Evolutionary conservation across 2,113 vertebrate genomes (phyloP).

Genomic region (Nothocercus julius): DNA sequence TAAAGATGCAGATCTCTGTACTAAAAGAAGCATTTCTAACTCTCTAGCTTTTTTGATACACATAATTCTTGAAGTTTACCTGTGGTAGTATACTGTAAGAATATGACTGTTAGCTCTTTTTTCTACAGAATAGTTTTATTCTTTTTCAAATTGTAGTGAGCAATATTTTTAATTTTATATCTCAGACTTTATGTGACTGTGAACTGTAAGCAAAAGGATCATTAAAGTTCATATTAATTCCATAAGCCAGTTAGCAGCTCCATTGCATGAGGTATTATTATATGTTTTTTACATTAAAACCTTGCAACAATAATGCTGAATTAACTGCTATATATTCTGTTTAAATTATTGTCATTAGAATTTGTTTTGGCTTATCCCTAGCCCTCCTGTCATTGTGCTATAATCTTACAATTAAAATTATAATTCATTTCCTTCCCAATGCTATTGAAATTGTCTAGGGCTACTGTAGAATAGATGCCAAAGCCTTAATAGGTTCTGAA

Average conservation of each 20-base stretch:
- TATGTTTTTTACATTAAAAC: not conserved
- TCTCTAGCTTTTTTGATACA: not conserved
- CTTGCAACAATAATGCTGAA: not conserved
- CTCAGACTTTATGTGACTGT: not conserved
- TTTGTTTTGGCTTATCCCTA: conserved; percentile 25
- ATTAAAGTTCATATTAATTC: not conserved
- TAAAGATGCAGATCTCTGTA: not conserved
- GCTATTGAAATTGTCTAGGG: conserved; percentile 22
- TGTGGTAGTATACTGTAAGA: not conserved
- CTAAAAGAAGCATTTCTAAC: not conserved
- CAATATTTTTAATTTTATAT: not conserved
- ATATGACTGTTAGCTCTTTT: not conserved
- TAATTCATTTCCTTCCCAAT: conserved; percentile 47
- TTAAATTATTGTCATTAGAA: conserved; percentile 61
- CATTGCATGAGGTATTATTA: not conserved
- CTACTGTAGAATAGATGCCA: not conserved
- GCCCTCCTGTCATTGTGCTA: conserved; percentile 6
- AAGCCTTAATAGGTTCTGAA: conserved; percentile 17
- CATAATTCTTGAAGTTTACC: not conserved
- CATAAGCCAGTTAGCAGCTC: not conserved
- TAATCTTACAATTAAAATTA: conserved; percentile 69
- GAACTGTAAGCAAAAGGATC: not conserved
- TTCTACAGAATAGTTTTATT: not conserved
- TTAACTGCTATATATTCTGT: not conserved
- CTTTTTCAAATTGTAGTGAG: not conserved